Conservation (phyloP, 1,140 invertebrate species). For the Drosophila sp. region DNA sequence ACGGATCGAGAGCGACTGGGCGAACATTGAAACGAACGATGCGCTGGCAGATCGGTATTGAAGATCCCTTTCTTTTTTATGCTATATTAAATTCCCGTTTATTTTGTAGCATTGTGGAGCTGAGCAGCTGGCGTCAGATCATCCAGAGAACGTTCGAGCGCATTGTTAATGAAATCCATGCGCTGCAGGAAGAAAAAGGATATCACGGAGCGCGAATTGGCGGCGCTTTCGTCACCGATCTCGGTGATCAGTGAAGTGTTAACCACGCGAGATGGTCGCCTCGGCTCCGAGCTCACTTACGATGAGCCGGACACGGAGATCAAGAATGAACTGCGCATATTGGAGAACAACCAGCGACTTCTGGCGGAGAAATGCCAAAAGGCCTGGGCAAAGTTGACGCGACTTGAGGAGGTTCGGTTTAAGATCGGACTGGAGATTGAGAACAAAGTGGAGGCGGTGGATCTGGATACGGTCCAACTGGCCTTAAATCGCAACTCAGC, state of each 20-base stretch:
- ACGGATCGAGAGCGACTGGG: constrained; percentile 92
- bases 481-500: constrained; percentile 90
- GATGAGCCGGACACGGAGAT: constrained; percentile 93
- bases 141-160: constrained; percentile 88
- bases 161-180: constrained; percentile 89
- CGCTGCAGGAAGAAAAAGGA: constrained; percentile 90
- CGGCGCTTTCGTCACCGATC: constrained; percentile 89
- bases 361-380: constrained; percentile 90
- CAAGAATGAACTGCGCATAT: constrained; percentile 91
- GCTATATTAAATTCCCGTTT: too few relatives aligned
- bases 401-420: constrained; percentile 92
- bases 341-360: constrained; percentile 90
- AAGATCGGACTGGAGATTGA: constrained; percentile 91
- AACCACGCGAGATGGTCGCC: constrained; percentile 91
- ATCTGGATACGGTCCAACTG: constrained; percentile 92
- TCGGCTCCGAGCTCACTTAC: constrained; percentile 91
- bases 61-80: too few relatives aligned
- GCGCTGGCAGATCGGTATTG: constrained; percentile 86
- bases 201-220: constrained; percentile 91
- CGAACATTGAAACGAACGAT: constrained; percentile 92
- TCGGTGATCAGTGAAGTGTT: constrained; percentile 92
- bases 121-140: constrained; percentile 91
- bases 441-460: constrained; percentile 91
- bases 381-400: constrained; percentile 93
- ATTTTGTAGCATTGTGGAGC: constrained; percentile 86